Base-by-base conservation (phyloP, 2,888 invertebrate genomes). In the Zhuqinia jingwanae region DNA sequence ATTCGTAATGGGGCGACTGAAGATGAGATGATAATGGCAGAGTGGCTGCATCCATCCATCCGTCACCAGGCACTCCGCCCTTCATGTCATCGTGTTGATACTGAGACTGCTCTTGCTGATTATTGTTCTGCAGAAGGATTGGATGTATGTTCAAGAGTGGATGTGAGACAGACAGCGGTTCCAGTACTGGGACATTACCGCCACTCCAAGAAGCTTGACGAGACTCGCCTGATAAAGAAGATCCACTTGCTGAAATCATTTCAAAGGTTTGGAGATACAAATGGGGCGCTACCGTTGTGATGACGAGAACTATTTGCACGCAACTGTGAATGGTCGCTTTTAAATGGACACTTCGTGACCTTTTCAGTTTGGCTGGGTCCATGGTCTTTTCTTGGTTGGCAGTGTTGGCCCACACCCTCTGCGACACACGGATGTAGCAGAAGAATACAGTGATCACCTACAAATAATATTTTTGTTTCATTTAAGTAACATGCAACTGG, bases 391-490 rank as follows among this genome's bases (percentile, higher is more conserved):
- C 89, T 53, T 90, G 89, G 70, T 86, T 88, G 0, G 89, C 88
- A 5, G 88, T 89, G 76, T 90, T 90, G 11, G 89, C 87, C 90
- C 90, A 90, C 2, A 90, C 89, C 25, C 89, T 47, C 76, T 90
- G 89, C 10, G 89, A 88, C 5, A 90, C 89, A 6, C 90, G 89
- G 27, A 90, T 84, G 85, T 90, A 90, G 83, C 90, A 90, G 76
- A 90, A 90, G 56, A 88, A 88, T 2, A 90, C 88, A 1, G 84
- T 76, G 6, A 53, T 58, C 68, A 89, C 79, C 90, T 90, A 80
- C 20, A 50, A 65, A 45, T 10, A 25, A 50, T 20, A 47, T 53
- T 45, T n/a, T 47, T 45, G 36, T 11, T 58, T 15, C n/a, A 11
- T 25, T 70, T 13, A 50, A 20, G 27, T 17, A 25, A 53, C 25